Conservation (phyloP, 2,888 invertebrate genomes). For the Spialia ferax region DNA sequence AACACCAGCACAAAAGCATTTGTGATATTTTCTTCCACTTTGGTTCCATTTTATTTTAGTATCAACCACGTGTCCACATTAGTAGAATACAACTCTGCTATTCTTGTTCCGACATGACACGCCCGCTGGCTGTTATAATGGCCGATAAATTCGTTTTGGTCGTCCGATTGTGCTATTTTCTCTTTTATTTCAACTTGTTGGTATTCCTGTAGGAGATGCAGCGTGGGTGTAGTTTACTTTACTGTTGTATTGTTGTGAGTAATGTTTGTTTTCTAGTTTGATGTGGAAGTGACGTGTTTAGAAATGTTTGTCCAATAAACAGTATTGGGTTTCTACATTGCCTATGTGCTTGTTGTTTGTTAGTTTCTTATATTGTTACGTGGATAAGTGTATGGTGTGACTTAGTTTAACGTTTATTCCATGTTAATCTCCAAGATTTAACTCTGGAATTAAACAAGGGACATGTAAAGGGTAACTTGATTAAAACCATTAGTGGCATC, state of each 20-base stretch:
- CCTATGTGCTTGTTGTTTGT: not conserved
- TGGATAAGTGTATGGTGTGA: too few relatives aligned
- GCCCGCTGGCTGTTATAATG: constrained; percentile 53
- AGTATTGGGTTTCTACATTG: not conserved
- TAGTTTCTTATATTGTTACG: not conserved
- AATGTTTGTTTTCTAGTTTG: constrained; percentile 7
- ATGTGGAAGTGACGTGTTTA: not conserved
- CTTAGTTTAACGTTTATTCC: not conserved
- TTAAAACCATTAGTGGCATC: constrained; percentile 8
- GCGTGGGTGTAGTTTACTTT: constrained; percentile 8
- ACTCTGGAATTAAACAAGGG: not conserved
- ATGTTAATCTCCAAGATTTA: not conserved
- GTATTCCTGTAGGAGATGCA: constrained; percentile 6
- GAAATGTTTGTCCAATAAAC: not conserved
- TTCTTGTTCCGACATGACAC: constrained; percentile 49
- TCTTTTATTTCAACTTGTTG: constrained; percentile 32
- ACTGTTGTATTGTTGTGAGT: constrained; percentile 3
- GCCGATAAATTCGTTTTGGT: constrained; percentile 59
- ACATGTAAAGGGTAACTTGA: not conserved
- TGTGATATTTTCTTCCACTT: not conserved
- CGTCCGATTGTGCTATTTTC: constrained; percentile 43
- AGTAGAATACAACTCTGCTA: constrained; percentile 23
- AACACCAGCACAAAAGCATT: not conserved
- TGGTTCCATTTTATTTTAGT: constrained; percentile 17
- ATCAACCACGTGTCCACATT: constrained; percentile 21